Percentiles rank a stretch among this genome's conserved stretches.
phyloP scores from a whole-genome alignment of 2,113 vertebrate species.

The Delphinus delphis region DNA sequence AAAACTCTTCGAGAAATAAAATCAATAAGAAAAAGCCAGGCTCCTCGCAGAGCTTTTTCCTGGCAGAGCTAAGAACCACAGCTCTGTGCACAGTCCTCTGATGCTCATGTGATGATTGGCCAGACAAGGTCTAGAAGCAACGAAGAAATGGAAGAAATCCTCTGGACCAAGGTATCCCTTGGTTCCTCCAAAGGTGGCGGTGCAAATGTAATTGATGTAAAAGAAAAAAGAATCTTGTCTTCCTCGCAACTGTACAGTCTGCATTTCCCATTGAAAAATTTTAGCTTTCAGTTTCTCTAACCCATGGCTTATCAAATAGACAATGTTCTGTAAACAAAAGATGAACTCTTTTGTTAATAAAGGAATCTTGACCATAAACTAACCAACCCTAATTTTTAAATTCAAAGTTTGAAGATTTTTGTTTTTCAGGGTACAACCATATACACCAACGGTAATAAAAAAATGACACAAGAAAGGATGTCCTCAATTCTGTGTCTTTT shows the following conservation, averaged over 20 bases:
- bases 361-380: background rate
- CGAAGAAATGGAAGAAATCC: background rate
- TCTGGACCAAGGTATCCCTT: background rate
- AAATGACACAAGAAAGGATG: background rate
- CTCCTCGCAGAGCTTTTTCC: background rate
- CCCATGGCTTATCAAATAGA: background rate
- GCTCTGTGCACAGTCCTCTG: background rate
- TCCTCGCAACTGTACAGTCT: background rate
- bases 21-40: conserved; percentile 37
- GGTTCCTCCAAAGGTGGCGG: background rate
- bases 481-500: background rate
- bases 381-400: background rate
- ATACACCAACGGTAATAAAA: background rate
- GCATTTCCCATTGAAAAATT: background rate
- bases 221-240: background rate
- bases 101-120: background rate
- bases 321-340: conserved; percentile 7
- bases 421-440: background rate
- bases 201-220: background rate
- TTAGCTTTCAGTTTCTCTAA: background rate
- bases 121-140: background rate
- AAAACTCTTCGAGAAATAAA: conserved; percentile 67
- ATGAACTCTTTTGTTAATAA: background rate
- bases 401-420: background rate
- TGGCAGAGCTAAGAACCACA: background rate